Base-by-base conservation (phyloP, 2,888 invertebrate genomes). In the Agrypnus murinus region DNA sequence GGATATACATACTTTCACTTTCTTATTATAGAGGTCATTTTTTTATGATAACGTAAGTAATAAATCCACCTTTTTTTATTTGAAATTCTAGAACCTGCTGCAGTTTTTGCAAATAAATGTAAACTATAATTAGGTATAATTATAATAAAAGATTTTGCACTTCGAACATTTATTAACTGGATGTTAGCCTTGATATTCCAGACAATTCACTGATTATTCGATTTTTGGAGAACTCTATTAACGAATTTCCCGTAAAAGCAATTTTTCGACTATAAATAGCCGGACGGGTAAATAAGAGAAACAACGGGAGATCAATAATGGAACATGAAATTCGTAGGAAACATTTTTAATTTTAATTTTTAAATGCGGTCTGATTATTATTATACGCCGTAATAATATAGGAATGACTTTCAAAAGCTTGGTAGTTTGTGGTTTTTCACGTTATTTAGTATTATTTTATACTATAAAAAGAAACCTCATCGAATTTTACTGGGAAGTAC, bases 231-330 rank as follows among this genome's bases (percentile, higher is more conserved):
- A n/a, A 2, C 31, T 7, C 25, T 2, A 50, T 32, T 31, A 50
- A n/a, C 25, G 10, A 48, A 48, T 25, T 50, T 50, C 50, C 50
- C 12, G 50, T 31, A 50, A 50, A 19, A 25, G 31, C 5, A 4
- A n/a, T n/a, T 48, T n/a, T n/a, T 3, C 1, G 17, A 31, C 50
- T 50, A 50, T 31, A 31, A 31, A 50, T 50, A 50, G 31, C 50
- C 31, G n/a, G 7, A 25, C 50, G 31, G 50, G 50, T 50, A 50
- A 50, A 43, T 14, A 43, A 43, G 12, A 43, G 43, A 25, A 25
- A 25, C 7, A 7, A 50, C 12, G n/a, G 6, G 17, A 12, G 32
- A 50, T 50, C 50, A 10, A 50, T 50, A 50, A 12, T 7, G 8
- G 31, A 31, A 50, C 0, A 31, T 8, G 12, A 31, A 50, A 31